Conservation (phyloP, 1,140 invertebrate genomes). For the Bombus confusus region DNA sequence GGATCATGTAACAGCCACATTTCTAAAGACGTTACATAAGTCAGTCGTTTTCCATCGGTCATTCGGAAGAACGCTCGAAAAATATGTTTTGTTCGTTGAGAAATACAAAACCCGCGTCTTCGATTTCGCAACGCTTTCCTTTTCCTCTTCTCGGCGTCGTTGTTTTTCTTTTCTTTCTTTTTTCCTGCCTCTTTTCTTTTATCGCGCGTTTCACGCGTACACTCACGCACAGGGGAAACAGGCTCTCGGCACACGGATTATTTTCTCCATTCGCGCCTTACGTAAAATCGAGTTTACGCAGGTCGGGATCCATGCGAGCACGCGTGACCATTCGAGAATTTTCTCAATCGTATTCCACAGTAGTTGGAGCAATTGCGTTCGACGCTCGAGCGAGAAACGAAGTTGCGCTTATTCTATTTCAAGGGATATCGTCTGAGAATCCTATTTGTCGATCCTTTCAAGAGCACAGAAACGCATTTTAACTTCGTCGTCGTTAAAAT, state of each 20-base stretch:
- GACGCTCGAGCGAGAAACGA: not conserved
- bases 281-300: conserved; percentile 46
- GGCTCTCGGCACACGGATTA: not conserved
- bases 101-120: conserved; percentile 6
- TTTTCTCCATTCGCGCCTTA: conserved; percentile 35
- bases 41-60: not conserved
- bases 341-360: not conserved
- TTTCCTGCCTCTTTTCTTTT: too few species aligned
- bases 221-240: not conserved
- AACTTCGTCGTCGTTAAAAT: too few species aligned
- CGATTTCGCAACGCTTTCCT: not conserved
- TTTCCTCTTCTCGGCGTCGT: not conserved
- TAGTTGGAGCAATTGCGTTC: not conserved
- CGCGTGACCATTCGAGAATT: not conserved
- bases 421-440: too few species aligned
- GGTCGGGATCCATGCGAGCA: conserved; percentile 26
- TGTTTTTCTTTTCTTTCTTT: too few species aligned
- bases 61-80: not conserved
- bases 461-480: too few species aligned
- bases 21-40: not conserved
- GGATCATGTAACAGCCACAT: not conserved
- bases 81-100: not conserved
- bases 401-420: not conserved
- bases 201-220: not conserved
- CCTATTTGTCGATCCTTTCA: too few species aligned